Evolutionary conservation across 2,797 vertebrate genomes (phyloP), one percentile per base, ranked within the genome.

Genomic region (Lagodon rhomboides): DNA sequence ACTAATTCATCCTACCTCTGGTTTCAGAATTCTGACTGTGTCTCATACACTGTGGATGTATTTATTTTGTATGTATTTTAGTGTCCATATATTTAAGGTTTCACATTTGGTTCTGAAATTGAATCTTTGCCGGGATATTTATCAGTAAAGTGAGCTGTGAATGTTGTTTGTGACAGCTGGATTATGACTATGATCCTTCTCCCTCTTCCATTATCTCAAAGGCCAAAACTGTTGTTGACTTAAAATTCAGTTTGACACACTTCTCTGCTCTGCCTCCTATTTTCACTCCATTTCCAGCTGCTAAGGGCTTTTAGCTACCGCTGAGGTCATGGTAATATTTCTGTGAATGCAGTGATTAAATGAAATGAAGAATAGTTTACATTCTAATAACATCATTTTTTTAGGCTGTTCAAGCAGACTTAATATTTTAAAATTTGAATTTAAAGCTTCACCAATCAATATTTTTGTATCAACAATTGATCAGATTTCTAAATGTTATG

Each of bases 1-100:
- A 68, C 23, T 61, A 56, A 68, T 66, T 64, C 30, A 38, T 55
- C 50, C 63, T 56, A 53, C 16, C 46, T 22, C 41, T 65, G 70
- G 51, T 41, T 51, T 56, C 65, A 43, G 23, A 53, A 5, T 61
- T 16, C 47, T n/a, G 22, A n/a, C 17, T n/a, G 55, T 27, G 46
- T 18, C 59, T 50, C 47, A 23, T 53, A 41, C 18, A 23, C 38
- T 50, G 51, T 68, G 41, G n/a, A 12, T 25, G 18, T 59, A 23
- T 44, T 62, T 66, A n/a, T n/a, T n/a, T n/a, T n/a, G n/a, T n/a
- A n/a, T n/a, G n/a, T n/a, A n/a, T 55, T 2, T 23, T 2, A 16
- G 11, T 41, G 30, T 46, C 5, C 22, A 15, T 18, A 11, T 34
- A 20, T 70, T 61, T 58, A 3, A 55, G 38, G 22, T 41, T 60